A percentile compares a stretch with the other conserved stretches of the same genome.
These are phyloP conservation scores for Geopemphigus sp. DNA, from an alignment of 1,140 invertebrate genomes.

Conservation along the genomic window DNA sequence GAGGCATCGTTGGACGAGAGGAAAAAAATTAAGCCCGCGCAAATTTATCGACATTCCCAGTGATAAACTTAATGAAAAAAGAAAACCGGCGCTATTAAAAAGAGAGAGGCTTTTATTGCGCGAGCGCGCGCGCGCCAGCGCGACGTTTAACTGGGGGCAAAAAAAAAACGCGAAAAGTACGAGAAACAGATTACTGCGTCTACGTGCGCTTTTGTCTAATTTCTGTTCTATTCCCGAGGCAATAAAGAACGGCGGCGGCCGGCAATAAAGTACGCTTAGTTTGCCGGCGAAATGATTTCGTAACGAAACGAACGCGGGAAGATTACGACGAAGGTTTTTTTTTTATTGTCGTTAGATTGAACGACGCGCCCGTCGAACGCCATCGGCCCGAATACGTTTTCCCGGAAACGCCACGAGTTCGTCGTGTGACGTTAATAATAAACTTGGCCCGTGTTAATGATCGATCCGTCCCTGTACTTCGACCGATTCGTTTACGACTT, in stretches of 20 bases:
- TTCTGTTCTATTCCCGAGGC: slow-evolving; percentile 31
- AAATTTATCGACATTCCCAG: slow-evolving; percentile 44
- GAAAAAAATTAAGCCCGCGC: slow-evolving; percentile 45
- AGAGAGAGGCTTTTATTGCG: slow-evolving; percentile 46
- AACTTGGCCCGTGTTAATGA: too few relatives aligned
- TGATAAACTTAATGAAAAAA: slow-evolving; percentile 50
- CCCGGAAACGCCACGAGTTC: too few relatives aligned
- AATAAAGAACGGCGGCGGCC: slow-evolving; percentile 26
- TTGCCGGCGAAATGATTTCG: slow-evolving; percentile 34
- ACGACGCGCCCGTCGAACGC: too few relatives aligned
- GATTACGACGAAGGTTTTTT: background rate
- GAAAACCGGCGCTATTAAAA: slow-evolving; percentile 20
- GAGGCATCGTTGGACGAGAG: slow-evolving; percentile 34
- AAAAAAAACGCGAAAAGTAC: background rate
- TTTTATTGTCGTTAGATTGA: too few relatives aligned
- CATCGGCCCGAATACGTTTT: too few relatives aligned
- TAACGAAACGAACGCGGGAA: background rate
- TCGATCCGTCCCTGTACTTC: too few relatives aligned
- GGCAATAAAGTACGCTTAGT: slow-evolving; percentile 43
- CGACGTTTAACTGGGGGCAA: background rate
- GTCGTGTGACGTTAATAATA: too few relatives aligned
- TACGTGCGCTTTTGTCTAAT: slow-evolving; percentile 47
- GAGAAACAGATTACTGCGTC: slow-evolving; percentile 24
- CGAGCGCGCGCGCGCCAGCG: background rate
- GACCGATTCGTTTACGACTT: too few relatives aligned